Base-by-base conservation (phyloP, 2,797 vertebrate species). In the Stomatorhinus walkeri region DNA sequence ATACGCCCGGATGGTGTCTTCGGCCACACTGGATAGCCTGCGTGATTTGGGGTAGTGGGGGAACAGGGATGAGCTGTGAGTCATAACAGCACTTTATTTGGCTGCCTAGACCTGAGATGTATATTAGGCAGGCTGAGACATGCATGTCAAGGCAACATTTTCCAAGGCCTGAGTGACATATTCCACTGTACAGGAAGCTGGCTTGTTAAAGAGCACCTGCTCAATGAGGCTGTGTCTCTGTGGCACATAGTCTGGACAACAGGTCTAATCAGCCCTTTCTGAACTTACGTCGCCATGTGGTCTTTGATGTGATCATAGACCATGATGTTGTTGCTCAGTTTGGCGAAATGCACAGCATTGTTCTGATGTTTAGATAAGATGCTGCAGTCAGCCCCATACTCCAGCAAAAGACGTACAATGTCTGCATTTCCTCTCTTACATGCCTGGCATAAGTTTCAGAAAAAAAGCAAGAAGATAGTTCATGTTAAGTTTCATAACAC, bases 351-450 rank as follows among this genome's bases (percentile, higher is more conserved):
- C 93, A 98, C 94, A 0, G 98, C 98, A 0, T 93, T 98, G 92
- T 95, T 97, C 90, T 98, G 98, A 93, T 99, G 96, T 92, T 99
- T 99, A 64, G 98, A 99, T 90, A 97, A 91, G 88, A 98, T 97
- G 92, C 97, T 99, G 93, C 98, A 98, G 94, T 99, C 98, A 0
- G 97, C 98, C 54, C 98, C 98, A 0, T 95, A 97, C 91, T 99
- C 98, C 93, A 99, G 96, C 92, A 99, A 96, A 86, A 99, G 97
- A 89, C 97, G 96, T 87, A 98, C 98, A 1, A 99, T 96, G 48
- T 99, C 98, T 0, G 96, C 94, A 76, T 99, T 99, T 59, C 98
- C 98, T 93, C 97, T 96, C 89, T 97, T 99, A 91, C 98, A 99
- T 0, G 98, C 98, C 98, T 99, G 89, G 0, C 88, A 56, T 19